These are phyloP conservation scores for Sarcophaga peregrina DNA, from an alignment of 1,140 invertebrate species.

Conservation along the genomic window DNA sequence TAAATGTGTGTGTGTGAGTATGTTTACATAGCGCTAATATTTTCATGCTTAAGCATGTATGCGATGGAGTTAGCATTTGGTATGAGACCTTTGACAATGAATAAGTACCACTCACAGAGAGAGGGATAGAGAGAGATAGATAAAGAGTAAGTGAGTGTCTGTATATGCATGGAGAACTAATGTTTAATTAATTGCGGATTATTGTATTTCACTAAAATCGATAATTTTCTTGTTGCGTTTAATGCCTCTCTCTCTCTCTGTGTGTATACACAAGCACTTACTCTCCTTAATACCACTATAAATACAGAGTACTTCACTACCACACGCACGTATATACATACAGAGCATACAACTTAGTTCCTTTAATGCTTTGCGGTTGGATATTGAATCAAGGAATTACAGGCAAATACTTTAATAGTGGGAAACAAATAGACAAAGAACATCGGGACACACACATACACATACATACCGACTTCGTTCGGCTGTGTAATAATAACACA, in stretches of 20 bases:
- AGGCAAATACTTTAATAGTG: background rate
- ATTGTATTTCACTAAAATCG: conserved; percentile 12
- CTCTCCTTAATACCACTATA: too few species aligned
- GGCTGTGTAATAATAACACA: too few species aligned
- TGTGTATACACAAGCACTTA: background rate
- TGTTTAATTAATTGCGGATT: conserved; percentile 25
- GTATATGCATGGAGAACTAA: background rate
- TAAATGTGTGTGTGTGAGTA: background rate
- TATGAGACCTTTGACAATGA: background rate
- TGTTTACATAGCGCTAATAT: conserved; percentile 6
- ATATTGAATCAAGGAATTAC: conserved; percentile 12
- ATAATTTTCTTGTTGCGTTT: conserved; percentile 3
- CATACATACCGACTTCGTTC: background rate
- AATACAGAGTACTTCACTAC: too few species aligned
- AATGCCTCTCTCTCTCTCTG: background rate
- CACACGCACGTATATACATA: background rate
- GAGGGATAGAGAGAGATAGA: too few species aligned
- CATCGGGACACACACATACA: background rate
- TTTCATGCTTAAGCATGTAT: background rate
- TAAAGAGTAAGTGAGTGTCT: background rate
- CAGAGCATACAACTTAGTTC: background rate
- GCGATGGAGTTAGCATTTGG: background rate
- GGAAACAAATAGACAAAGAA: background rate
- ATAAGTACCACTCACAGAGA: background rate
- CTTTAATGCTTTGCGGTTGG: background rate